Percentiles rank a stretch among this genome's conserved stretches.
Conservation (phyloP, 2,797 vertebrate species). For the Rhynchonycteris naso region DNA sequence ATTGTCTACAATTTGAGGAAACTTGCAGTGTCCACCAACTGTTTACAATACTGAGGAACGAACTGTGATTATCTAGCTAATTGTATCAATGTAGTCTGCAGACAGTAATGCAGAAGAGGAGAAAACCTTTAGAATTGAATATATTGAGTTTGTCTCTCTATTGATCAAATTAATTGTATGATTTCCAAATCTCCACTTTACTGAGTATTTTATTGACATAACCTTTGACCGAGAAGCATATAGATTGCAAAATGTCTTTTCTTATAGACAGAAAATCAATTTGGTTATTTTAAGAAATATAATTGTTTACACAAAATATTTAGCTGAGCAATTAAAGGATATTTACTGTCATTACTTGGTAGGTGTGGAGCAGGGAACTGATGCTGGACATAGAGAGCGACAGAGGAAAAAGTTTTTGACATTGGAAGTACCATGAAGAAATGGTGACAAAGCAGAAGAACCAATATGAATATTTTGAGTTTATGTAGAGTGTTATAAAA, state of each 20-base stretch:
- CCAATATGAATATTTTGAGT: neutral
- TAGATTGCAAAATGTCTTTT: constrained; percentile 69
- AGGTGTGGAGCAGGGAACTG: neutral
- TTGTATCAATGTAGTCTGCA: constrained; percentile 14
- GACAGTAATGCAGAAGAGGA: constrained; percentile 35
- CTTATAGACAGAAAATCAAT: constrained; percentile 74
- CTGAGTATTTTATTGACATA: constrained; percentile 73
- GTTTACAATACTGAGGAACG: neutral
- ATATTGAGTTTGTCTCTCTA: constrained; percentile 67
- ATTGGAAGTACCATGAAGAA: neutral
- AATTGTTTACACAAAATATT: constrained; percentile 63
- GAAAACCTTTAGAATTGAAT: constrained; percentile 55
- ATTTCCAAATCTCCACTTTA: constrained; percentile 78
- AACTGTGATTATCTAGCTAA: neutral
- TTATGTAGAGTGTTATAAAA: neutral
- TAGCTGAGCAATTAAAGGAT: constrained; percentile 48
- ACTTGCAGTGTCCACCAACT: neutral
- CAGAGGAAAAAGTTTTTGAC: neutral
- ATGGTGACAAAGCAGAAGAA: neutral
- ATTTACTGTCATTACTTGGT: neutral
- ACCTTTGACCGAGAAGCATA: constrained; percentile 68
- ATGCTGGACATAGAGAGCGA: neutral
- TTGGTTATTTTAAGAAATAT: constrained; percentile 70
- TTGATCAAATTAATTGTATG: constrained; percentile 75
- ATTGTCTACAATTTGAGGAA: neutral